Conservation (phyloP, 2,888 invertebrate species). For the Protophormia terraenovae region DNA sequence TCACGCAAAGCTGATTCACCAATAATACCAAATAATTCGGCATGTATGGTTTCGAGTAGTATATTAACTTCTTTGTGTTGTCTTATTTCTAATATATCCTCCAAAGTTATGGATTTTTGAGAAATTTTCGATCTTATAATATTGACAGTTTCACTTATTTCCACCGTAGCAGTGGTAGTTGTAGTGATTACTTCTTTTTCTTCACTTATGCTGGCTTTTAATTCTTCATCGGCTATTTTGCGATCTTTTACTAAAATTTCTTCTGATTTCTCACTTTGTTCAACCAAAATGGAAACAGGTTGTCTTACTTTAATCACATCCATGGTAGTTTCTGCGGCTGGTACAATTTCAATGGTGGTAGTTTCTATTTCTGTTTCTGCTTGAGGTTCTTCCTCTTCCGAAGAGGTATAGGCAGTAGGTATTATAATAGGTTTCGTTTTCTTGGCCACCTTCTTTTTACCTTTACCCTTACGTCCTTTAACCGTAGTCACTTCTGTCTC, state of each 20-base stretch:
- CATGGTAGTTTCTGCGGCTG: slow-evolving; percentile 75
- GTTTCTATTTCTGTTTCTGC: slow-evolving; percentile 73
- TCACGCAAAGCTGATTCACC: slow-evolving; percentile 90
- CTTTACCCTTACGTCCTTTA: slow-evolving; percentile 76
- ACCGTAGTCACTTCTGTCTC: slow-evolving; percentile 55
- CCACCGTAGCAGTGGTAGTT: slow-evolving; percentile 74
- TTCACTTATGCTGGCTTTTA: slow-evolving; percentile 69
- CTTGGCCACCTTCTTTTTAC: slow-evolving; percentile 74
- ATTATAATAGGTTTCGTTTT: slow-evolving; percentile 68
- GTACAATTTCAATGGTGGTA: slow-evolving; percentile 76
- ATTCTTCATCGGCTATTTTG: slow-evolving; percentile 74
- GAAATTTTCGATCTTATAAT: slow-evolving; percentile 79
- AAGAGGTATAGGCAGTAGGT: slow-evolving; percentile 72
- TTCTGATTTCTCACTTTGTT: slow-evolving; percentile 82
- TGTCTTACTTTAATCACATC: slow-evolving; percentile 74
- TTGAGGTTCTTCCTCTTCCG: slow-evolving; percentile 76
- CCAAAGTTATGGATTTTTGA: slow-evolving; percentile 80
- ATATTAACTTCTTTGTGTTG: slow-evolving; percentile 89
- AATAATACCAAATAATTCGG: slow-evolving; percentile 88
- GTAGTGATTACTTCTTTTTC: slow-evolving; percentile 74
- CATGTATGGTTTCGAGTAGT: slow-evolving; percentile 87
- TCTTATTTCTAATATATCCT: slow-evolving; percentile 84
- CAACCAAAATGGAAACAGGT: slow-evolving; percentile 77
- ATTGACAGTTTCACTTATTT: slow-evolving; percentile 82
- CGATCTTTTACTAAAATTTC: slow-evolving; percentile 82